These are phyloP conservation scores for Melieria crassipennis DNA, from an alignment of 2,888 invertebrate genomes.

Conservation along the genomic window DNA sequence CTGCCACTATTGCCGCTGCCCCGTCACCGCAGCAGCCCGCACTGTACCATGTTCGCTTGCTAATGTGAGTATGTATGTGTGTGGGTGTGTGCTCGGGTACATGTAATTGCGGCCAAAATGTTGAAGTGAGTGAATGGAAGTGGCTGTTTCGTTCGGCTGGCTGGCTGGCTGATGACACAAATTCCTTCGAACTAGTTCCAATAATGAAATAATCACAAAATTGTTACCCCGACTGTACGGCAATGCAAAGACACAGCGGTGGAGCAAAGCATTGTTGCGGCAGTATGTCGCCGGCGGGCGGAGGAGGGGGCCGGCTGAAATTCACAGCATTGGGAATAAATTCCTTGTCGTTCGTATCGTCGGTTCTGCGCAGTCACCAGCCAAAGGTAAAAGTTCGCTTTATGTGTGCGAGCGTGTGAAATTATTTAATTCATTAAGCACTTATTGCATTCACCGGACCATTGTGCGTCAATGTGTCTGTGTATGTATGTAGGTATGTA, in stretches of 20 bases:
- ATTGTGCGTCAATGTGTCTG: neutral
- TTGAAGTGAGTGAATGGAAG: neutral
- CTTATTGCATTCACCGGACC: conserved; percentile 11
- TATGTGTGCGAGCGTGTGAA: conserved; percentile 27
- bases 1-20: neutral
- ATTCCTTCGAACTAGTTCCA: conserved; percentile 30
- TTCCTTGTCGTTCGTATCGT: neutral
- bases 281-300: too few species aligned
- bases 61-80: neutral
- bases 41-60: neutral
- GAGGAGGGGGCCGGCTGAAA: too few species aligned
- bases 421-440: conserved; percentile 32
- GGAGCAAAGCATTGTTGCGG: too few species aligned
- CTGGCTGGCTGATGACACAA: conserved; percentile 30
- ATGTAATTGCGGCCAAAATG: neutral
- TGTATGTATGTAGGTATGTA: neutral
- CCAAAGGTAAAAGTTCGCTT: conserved; percentile 27
- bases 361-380: neutral
- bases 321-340: too few species aligned
- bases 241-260: too few species aligned
- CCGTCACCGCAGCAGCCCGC: neutral
- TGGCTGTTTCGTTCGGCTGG: neutral
- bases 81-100: conserved; percentile 1
- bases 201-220: conserved; percentile 35
- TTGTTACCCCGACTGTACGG: conserved; percentile 3